Base-by-base conservation (phyloP, 2,113 vertebrate species). In the Greenwoodochromis staneri region DNA sequence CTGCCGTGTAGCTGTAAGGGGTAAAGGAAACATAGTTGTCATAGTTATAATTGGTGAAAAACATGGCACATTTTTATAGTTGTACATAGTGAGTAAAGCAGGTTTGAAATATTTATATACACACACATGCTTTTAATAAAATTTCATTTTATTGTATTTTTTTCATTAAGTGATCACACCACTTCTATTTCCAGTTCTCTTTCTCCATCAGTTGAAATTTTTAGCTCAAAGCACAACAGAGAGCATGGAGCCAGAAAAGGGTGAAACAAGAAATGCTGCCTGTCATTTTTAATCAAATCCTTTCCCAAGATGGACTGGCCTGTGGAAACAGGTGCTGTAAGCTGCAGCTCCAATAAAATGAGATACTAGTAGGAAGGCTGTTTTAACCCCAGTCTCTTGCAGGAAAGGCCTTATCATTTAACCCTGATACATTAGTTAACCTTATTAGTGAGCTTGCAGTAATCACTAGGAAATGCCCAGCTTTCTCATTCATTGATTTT, bases 1-100 rank as follows among this genome's bases (percentile, higher is more conserved):
- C 99, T 0, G 99, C 98, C 7, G 98, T 99, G 94, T 99, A 99
- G 94, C 98, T 99, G 96, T 19, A 45, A 57, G 45, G 38, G 49
- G 42, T 7, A 9, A 82, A 69, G n/a, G 83, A 76, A 82, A 76
- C 55, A 85, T n/a, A 85, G 16, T 1, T 3, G 9, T 9, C 27
- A 49, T 38, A 9, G 19, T 29, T 82, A 81, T 13, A 31, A 59
- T 19, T 11, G 21, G 10, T 78, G 7, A 78, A 51, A 51, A 63
- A 63, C 45, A 8, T 78, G 45, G 27, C 7, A 5, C 13, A 6
- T 76, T 49, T 76, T 49, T 49, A 29, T 11, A 31, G 27, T 10
- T 17, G 9, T 73, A 47, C 38, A 73, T 17, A 42, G n/a, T 45
- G 13, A 27, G 14, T 11, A 29, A 27, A 5, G 71, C 42, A 31